Evolutionary conservation across 2,797 vertebrate genomes (phyloP), one percentile per base, ranked within the genome.

Genomic region (Mus caroli): DNA sequence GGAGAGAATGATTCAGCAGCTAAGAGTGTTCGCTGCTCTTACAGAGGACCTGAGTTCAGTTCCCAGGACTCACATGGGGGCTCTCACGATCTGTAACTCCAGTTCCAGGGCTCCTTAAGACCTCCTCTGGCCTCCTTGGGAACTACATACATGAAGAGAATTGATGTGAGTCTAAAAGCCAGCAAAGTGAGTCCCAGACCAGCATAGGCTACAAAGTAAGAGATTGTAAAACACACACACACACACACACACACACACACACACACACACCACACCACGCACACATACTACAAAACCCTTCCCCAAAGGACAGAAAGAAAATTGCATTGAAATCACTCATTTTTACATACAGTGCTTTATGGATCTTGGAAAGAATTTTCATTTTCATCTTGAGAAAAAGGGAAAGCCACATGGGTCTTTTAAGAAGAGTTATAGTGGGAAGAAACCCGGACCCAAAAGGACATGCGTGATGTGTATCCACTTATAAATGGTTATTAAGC

Each of bases 381-480:
- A 50, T 87, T 94, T 90, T 92, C 34, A 79, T 77, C 82, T 71
- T 89, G 17, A 87, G 43, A 87, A 94, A 93, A 94, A 40, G 11
- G 19, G 58, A 78, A 91, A 84, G 6, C 13, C 22, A 14, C 31
- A 26, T 40, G 17, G 11, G 3, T 43, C 8, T 52, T 40, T 94
- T 77, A 84, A 85, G 37, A 40, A 85, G 71, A 93, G 13, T 3
- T 2, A 1, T 37, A 24, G 69, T 90, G 67, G 17, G 34, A n/a
- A 34, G 67, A n/a, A 69, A 69, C 34, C 64, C 14, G 8, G 67
- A n/a, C 67, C 67, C 67, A 1, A n/a, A 69, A 69, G 67, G 34
- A n/a, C 67, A 69, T n/a, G 14, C 14, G n/a, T 69, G 34, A 34
- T n/a, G 8, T 69, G 67, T 69, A 69, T 3, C 9, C 34, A n/a